phyloP scores from a whole-genome alignment of 2,888 invertebrate species.

The Ethmia dodecea region DNA sequence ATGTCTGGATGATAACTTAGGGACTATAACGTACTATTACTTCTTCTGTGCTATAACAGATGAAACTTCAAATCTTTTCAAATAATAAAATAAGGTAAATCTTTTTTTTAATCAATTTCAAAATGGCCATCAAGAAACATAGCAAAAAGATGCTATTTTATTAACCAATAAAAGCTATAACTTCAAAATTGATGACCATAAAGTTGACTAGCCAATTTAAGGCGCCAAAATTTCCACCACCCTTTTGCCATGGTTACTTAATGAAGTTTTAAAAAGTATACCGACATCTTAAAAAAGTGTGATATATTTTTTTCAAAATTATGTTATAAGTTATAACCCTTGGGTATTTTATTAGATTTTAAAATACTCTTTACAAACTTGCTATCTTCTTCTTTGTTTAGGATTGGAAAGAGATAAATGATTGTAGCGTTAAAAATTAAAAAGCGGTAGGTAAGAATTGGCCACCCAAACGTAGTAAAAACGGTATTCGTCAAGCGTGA shows the following conservation, averaged over 20 bases:
- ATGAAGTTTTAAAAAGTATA: too few species aligned
- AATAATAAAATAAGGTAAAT: too few species aligned
- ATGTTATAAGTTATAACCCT: conserved; percentile 1
- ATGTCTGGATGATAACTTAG: too few species aligned
- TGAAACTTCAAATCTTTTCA: too few species aligned
- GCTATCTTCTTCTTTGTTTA: not conserved
- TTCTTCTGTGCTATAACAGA: too few species aligned
- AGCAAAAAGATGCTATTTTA: conserved; percentile 6
- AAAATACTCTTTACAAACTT: not conserved
- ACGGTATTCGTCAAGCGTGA: not conserved
- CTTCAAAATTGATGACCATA: conserved; percentile 2
- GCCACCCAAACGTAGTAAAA: conserved; percentile 4
- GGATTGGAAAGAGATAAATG: not conserved
- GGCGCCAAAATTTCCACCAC: conserved; percentile 13
- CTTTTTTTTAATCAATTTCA: too few species aligned
- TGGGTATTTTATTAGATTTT: too few species aligned
- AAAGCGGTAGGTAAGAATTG: not conserved
- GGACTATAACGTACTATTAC: too few species aligned
- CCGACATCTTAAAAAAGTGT: not conserved
- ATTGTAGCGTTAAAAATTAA: conserved; percentile 2
- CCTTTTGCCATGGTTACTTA: conserved; percentile 10
- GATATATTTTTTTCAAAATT: not conserved
- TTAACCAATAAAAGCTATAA: conserved; percentile 11
- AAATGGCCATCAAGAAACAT: too few species aligned
- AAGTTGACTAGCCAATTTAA: conserved; percentile 4